Conservation (phyloP, 2,888 invertebrate genomes). For the Coelopa pilipes region DNA sequence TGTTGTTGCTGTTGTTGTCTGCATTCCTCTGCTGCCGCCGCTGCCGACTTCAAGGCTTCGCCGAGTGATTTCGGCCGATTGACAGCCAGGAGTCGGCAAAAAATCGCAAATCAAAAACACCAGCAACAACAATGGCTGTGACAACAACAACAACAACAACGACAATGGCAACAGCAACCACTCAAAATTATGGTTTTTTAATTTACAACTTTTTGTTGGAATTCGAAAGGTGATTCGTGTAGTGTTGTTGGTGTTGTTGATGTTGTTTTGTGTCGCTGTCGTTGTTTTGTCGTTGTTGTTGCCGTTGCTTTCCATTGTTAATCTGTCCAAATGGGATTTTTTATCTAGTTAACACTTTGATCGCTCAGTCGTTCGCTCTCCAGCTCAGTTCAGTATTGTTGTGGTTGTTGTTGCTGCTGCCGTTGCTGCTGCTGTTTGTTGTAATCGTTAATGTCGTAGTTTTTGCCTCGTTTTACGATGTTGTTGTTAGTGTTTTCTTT, state of each 20-base stretch:
- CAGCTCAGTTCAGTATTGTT: no score
- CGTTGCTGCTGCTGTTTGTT: no score
- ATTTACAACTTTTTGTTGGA: background rate
- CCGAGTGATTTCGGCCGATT: no score
- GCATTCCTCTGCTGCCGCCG: no score
- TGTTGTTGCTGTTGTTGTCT: no score
- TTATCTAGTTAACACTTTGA: slow-evolving; percentile 15
- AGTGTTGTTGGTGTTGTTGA: background rate
- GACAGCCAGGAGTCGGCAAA: background rate
- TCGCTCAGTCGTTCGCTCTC: background rate
- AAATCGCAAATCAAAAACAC: background rate
- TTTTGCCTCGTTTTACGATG: no score
- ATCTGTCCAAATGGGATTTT: slow-evolving; percentile 12
- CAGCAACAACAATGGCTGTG: background rate
- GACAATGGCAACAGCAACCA: background rate
- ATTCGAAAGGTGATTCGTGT: background rate
- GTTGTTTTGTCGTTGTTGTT: no score
- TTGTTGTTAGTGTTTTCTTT: no score
- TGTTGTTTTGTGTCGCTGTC: no score
- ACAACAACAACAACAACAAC: background rate
- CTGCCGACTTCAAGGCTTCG: no score
- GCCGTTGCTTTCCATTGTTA: background rate
- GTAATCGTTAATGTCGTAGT: no score
- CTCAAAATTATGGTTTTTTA: background rate
- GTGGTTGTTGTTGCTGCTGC: no score